These are phyloP conservation scores for Gulo gulo DNA, from an alignment of 2,113 vertebrate species.

Conservation along the genomic window DNA sequence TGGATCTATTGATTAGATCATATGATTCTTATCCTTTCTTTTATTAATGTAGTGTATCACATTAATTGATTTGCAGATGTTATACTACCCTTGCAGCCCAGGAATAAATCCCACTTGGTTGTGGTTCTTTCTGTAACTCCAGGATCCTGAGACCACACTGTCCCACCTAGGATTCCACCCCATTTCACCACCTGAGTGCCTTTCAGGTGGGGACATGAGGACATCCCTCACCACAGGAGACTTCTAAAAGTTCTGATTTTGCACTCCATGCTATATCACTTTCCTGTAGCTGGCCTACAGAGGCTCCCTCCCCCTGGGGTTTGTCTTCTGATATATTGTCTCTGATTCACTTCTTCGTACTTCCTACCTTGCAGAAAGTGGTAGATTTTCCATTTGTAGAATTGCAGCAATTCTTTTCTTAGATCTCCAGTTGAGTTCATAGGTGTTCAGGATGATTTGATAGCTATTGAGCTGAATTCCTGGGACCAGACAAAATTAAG, in stretches of 20 bases:
- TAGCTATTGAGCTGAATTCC: neutral
- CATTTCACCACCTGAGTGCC: neutral
- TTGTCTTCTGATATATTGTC: neutral
- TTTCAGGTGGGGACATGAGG: neutral
- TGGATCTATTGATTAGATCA: neutral
- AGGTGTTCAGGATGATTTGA: neutral
- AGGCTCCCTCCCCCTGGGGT: neutral
- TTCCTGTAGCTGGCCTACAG: neutral
- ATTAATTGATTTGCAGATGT: neutral
- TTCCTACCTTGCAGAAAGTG: neutral
- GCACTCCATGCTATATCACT: neutral
- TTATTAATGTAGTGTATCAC: neutral
- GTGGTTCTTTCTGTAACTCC: neutral
- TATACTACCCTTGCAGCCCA: neutral
- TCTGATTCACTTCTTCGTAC: neutral
- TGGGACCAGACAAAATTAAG: neutral
- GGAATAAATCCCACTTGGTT: neutral
- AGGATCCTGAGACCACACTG: neutral
- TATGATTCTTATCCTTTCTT: neutral
- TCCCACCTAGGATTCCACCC: neutral
- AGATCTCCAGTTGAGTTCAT: neutral
- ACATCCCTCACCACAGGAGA: neutral
- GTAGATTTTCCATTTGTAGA: neutral
- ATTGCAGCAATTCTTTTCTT: neutral
- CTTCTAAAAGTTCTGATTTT: neutral